phyloP scores from a whole-genome alignment of 2,888 invertebrate genomes.

The Catocala fraxini region DNA sequence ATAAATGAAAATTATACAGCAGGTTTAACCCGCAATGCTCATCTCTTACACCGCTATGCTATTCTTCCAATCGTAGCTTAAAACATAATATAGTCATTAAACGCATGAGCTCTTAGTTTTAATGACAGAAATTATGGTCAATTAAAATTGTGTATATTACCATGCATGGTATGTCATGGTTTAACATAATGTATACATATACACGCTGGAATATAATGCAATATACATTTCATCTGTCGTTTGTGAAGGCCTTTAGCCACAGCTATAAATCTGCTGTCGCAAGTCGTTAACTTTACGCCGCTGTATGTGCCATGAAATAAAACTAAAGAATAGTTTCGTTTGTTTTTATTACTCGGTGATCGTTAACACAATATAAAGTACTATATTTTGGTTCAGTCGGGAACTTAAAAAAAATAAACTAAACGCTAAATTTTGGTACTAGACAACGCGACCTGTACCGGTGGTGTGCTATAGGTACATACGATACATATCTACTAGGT shows the following conservation, averaged over 20 bases:
- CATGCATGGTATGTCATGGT: too few relatives aligned
- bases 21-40: too few relatives aligned
- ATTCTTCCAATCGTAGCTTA: too few relatives aligned
- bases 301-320: slow-evolving; percentile 49
- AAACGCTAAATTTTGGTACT: slow-evolving; percentile 83
- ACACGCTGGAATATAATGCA: background rate
- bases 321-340: slow-evolving; percentile 60
- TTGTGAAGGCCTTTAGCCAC: slow-evolving; percentile 35
- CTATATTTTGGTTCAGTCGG: slow-evolving; percentile 87
- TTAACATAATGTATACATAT: too few relatives aligned
- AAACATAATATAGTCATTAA: too few relatives aligned
- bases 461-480: slow-evolving; percentile 58
- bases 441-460: slow-evolving; percentile 67
- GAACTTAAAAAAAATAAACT: slow-evolving; percentile 81
- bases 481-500: slow-evolving; percentile 49
- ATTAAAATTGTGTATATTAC: too few relatives aligned
- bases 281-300: slow-evolving; percentile 30
- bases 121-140: too few relatives aligned
- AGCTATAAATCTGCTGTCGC: slow-evolving; percentile 33
- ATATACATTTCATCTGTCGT: background rate
- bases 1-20: too few relatives aligned
- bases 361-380: slow-evolving; percentile 80
- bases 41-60: too few relatives aligned
- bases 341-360: slow-evolving; percentile 80
- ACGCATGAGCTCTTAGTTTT: too few relatives aligned